Evolutionary conservation across 2,113 vertebrate species (phyloP).

Genomic region (Oreochromis aureus): DNA sequence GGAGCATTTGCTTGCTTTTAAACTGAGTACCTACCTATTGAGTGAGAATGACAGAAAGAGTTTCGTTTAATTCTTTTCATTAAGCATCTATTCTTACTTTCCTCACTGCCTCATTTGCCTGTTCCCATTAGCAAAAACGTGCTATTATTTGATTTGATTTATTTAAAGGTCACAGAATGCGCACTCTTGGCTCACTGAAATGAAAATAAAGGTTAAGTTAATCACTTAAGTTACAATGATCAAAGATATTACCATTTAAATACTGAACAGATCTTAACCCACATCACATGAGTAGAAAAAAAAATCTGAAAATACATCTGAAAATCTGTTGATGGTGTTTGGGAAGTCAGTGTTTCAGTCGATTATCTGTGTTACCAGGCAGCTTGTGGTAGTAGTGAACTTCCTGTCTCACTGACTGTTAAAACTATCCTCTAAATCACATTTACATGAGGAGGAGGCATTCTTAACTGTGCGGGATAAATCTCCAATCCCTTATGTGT

Average conservation of each 20-base stretch:
- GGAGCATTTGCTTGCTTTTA: neutral
- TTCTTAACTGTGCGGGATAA: neutral
- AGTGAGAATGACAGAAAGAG: neutral
- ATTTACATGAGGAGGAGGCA: neutral
- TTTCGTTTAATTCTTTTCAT: neutral
- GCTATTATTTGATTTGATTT: neutral
- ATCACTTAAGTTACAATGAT: neutral
- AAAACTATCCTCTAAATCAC: neutral
- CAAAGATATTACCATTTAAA: neutral
- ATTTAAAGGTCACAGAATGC: neutral
- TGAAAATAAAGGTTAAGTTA: neutral
- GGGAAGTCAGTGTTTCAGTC: neutral
- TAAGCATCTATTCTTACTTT: neutral
- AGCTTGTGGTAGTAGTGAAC: neutral
- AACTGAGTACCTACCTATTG: neutral
- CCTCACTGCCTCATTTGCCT: neutral
- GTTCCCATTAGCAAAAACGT: neutral
- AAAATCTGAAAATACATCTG: neutral
- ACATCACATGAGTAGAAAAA: neutral
- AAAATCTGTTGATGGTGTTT: neutral
- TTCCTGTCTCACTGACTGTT: neutral
- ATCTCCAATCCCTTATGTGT: neutral
- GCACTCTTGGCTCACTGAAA: neutral
- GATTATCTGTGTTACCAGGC: neutral
- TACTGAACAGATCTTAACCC: neutral